These are phyloP conservation scores for Ladona fulva DNA, from an alignment of 1,140 invertebrate species.

Conservation along the genomic window DNA sequence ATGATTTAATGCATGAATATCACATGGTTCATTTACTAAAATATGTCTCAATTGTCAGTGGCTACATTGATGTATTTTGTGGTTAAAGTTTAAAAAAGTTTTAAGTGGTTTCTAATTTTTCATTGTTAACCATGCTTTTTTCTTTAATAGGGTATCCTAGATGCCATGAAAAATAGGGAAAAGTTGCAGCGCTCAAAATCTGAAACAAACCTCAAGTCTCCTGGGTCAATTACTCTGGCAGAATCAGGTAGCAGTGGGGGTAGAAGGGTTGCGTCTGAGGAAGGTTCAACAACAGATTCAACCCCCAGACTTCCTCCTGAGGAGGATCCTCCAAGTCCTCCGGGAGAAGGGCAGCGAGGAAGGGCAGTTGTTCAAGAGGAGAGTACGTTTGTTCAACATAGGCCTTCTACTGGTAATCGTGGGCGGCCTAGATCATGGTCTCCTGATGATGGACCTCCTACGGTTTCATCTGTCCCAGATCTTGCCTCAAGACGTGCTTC, in stretches of 20 bases:
- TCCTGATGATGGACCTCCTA: conserved; percentile 41
- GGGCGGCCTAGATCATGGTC: conserved; percentile 71
- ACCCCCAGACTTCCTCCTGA: conserved; percentile 17
- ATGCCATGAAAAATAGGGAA: conserved; percentile 92
- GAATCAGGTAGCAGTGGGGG: conserved; percentile 18
- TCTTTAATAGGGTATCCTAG: conserved; percentile 63
- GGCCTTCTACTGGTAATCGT: conserved; percentile 17
- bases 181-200: conserved; percentile 86
- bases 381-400: conserved; percentile 25
- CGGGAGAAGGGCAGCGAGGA: neutral
- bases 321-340: conserved; percentile 5
- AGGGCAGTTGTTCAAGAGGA: conserved; percentile 23
- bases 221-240: conserved; percentile 38
- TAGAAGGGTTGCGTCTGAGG: conserved; percentile 36
- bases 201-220: conserved; percentile 78
- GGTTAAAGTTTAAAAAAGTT: too few species aligned
- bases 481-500: neutral
- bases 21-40: too few species aligned
- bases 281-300: conserved; percentile 27
- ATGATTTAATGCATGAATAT: too few species aligned
- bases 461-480: neutral
- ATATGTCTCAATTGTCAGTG: too few species aligned
- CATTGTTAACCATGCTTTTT: neutral
- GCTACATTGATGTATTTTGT: too few species aligned
- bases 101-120: neutral